Conservation (phyloP, 2,797 vertebrate genomes). For the Pangasius macronema region DNA sequence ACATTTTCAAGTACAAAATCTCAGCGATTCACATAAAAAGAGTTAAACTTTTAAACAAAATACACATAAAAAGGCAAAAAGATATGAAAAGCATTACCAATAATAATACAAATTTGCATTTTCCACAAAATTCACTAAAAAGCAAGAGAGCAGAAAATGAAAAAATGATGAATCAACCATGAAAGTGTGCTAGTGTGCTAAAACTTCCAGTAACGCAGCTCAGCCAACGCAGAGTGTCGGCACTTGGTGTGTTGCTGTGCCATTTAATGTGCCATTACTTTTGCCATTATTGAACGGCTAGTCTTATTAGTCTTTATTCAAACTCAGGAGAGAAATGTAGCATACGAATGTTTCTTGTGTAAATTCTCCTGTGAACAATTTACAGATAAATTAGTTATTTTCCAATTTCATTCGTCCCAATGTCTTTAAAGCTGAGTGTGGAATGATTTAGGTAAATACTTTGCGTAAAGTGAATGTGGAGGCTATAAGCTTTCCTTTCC, state of each 20-base stretch:
- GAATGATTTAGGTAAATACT: background rate
- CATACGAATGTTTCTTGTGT: background rate
- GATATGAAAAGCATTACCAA: too few relatives aligned
- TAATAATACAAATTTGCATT: background rate
- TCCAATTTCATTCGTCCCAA: background rate
- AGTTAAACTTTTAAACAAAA: background rate
- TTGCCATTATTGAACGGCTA: background rate
- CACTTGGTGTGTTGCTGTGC: too few relatives aligned
- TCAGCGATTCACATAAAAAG: background rate
- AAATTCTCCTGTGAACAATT: background rate
- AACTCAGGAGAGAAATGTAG: background rate
- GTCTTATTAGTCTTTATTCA: background rate
- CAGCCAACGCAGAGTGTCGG: background rate
- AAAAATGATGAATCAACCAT: background rate
- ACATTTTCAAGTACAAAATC: background rate
- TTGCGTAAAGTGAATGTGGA: background rate
- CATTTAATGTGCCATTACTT: background rate
- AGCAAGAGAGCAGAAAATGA: background rate
- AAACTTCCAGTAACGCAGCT: background rate
- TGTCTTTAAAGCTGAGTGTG: background rate
- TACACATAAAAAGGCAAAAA: background rate
- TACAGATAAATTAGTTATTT: background rate
- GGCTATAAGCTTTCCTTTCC: background rate
- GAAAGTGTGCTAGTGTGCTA: too few relatives aligned
- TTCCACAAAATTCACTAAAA: background rate